Evolutionary conservation across 2,797 vertebrate species (phyloP).

Genomic region (Molossus alvarezi): DNA sequence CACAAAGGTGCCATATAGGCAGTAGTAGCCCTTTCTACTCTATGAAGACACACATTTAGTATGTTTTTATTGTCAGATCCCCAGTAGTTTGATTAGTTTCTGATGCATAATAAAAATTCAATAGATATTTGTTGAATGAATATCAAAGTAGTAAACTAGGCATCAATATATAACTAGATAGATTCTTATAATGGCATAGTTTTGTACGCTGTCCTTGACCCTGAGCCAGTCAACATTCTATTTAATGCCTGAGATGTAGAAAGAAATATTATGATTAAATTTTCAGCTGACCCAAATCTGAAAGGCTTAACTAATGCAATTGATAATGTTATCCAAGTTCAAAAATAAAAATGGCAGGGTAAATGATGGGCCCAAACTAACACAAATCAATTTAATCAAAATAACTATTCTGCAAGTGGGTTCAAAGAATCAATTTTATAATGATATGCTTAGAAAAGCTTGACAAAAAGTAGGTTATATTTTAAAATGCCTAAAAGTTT

Average conservation of each 20-base stretch:
- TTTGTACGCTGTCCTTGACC: constrained; percentile 29
- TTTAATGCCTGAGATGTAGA: not conserved
- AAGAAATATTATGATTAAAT: constrained; percentile 60
- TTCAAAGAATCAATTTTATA: constrained; percentile 31
- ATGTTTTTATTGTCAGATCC: not conserved
- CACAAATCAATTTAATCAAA: constrained; percentile 57
- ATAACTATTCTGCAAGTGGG: not conserved
- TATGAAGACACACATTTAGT: not conserved
- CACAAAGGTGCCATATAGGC: not conserved
- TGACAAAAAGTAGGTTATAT: not conserved
- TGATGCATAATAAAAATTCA: constrained; percentile 41
- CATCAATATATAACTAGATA: constrained; percentile 40
- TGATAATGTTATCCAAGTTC: constrained; percentile 36
- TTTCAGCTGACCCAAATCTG: constrained; percentile 49
- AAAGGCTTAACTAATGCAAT: not conserved
- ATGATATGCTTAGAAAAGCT: not conserved
- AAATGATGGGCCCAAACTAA: constrained; percentile 8
- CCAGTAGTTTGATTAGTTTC: not conserved
- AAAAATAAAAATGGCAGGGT: constrained; percentile 53
- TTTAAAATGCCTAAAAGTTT: constrained; percentile 29
- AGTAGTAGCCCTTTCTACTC: not conserved
- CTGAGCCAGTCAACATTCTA: constrained; percentile 43
- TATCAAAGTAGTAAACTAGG: not conserved
- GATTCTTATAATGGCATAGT: not conserved
- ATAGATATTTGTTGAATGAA: constrained; percentile 48